phyloP scores from a whole-genome alignment of 2,113 vertebrate species.

The Morone chrysops region DNA sequence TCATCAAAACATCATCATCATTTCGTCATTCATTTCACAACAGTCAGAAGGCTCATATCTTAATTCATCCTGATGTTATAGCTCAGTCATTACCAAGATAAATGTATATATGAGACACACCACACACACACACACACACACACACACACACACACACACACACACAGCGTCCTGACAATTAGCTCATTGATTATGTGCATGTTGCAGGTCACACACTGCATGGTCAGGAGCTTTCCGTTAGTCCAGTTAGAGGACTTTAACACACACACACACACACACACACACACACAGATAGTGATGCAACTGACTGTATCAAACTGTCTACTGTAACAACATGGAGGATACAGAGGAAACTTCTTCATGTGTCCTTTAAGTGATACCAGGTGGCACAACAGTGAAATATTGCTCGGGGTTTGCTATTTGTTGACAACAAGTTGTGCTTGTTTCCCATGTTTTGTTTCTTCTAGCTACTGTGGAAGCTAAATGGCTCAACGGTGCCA shows the following conservation, averaged over 20 bases:
- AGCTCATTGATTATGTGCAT: constrained; percentile 30
- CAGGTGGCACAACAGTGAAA: not conserved
- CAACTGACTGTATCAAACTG: not conserved
- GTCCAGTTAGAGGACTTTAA: not conserved
- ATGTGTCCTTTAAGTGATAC: not conserved
- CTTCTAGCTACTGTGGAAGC: not conserved
- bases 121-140: too few species aligned
- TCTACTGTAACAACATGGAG: not conserved
- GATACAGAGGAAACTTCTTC: not conserved
- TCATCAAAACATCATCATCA: too few species aligned
- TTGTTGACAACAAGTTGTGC: not conserved
- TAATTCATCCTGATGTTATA: not conserved
- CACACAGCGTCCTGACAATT: not conserved
- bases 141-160: not conserved
- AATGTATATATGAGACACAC: not conserved
- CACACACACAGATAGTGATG: not conserved
- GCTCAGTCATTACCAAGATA: not conserved
- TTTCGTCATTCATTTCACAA: too few species aligned
- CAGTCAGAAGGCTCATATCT: too few species aligned
- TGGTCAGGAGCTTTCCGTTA: constrained; percentile 67
- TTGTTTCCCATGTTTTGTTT: not conserved
- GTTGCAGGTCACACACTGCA: constrained; percentile 49
- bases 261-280: not conserved
- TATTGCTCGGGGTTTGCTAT: too few species aligned
- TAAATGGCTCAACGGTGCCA: constrained; percentile 15